Conservation (phyloP, 2,797 vertebrate species). For the Ptychadena robeensis region DNA sequence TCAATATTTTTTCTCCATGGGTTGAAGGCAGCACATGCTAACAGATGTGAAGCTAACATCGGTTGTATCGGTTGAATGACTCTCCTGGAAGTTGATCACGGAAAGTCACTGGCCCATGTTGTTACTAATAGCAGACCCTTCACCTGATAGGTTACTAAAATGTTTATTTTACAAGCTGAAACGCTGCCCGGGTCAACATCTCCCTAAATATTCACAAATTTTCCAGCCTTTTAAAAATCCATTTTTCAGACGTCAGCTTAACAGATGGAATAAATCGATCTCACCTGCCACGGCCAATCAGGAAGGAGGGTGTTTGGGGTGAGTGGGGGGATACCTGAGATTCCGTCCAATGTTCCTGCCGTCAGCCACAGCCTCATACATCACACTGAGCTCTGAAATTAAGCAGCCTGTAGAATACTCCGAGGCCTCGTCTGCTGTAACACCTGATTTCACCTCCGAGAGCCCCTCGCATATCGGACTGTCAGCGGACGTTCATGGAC, state of each 20-base stretch:
- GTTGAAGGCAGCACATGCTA: not conserved
- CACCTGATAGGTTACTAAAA: slow-evolving; percentile 8
- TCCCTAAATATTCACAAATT: slow-evolving; percentile 62
- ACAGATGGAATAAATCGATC: slow-evolving; percentile 72
- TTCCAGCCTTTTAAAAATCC: slow-evolving; percentile 61
- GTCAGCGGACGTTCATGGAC: slow-evolving; percentile 71
- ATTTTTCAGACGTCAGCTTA: slow-evolving; percentile 55
- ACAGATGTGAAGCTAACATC: not conserved
- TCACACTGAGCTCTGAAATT: slow-evolving; percentile 72
- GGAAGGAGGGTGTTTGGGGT: not conserved
- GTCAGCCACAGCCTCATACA: slow-evolving; percentile 76
- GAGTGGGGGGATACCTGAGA: slow-evolving; percentile 67
- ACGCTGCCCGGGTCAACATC: slow-evolving; percentile 25
- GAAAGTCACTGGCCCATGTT: not conserved
- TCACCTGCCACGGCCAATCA: slow-evolving; percentile 66
- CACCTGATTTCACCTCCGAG: slow-evolving; percentile 66
- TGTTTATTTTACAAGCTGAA: slow-evolving; percentile 36
- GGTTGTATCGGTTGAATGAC: not conserved
- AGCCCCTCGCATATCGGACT: slow-evolving; percentile 73
- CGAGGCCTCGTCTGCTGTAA: slow-evolving; percentile 66
- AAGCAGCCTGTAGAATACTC: slow-evolving; percentile 69
- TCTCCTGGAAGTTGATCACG: not conserved
- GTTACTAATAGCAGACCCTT: not conserved
- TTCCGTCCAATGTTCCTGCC: slow-evolving; percentile 56
- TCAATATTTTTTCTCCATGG: not conserved